Conservation (phyloP, 2,888 invertebrate species). For the Drosophila multiciliata region DNA sequence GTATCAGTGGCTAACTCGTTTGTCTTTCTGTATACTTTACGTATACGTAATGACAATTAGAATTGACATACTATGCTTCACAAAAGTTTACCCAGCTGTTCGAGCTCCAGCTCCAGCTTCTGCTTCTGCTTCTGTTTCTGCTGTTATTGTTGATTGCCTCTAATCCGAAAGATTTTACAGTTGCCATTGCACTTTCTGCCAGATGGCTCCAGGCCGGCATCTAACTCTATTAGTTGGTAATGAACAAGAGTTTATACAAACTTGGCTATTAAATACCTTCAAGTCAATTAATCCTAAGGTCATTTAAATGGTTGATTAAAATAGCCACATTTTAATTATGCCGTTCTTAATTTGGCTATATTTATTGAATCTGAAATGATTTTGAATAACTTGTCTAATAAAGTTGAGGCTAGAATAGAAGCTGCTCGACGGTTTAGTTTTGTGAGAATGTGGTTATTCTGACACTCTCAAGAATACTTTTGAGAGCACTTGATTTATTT, state of each 20-base stretch:
- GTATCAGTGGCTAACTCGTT: slow-evolving; percentile 80
- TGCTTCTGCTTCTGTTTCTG: slow-evolving; percentile 23
- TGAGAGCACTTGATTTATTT: slow-evolving; percentile 51
- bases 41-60: slow-evolving; percentile 81
- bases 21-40: slow-evolving; percentile 77
- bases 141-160: slow-evolving; percentile 81
- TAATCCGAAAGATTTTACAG: slow-evolving; percentile 78
- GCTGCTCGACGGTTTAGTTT: slow-evolving; percentile 40
- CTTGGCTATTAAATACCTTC: slow-evolving; percentile 44
- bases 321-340: background rate
- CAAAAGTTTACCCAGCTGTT: slow-evolving; percentile 65
- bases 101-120: slow-evolving; percentile 29
- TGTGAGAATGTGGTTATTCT: slow-evolving; percentile 5
- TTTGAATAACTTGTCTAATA: background rate
- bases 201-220: slow-evolving; percentile 1
- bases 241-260: slow-evolving; percentile 54
- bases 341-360: background rate
- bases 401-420: slow-evolving; percentile 25
- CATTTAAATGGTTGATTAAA: background rate
- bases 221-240: slow-evolving; percentile 56
- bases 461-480: slow-evolving; percentile 29
- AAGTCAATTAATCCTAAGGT: slow-evolving; percentile 30
- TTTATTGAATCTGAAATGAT: background rate
- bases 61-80: slow-evolving; percentile 72
- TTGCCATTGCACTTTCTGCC: slow-evolving; percentile 41